phyloP scores from a whole-genome alignment of 1,140 invertebrate genomes.

The Triops longicaudatus region DNA sequence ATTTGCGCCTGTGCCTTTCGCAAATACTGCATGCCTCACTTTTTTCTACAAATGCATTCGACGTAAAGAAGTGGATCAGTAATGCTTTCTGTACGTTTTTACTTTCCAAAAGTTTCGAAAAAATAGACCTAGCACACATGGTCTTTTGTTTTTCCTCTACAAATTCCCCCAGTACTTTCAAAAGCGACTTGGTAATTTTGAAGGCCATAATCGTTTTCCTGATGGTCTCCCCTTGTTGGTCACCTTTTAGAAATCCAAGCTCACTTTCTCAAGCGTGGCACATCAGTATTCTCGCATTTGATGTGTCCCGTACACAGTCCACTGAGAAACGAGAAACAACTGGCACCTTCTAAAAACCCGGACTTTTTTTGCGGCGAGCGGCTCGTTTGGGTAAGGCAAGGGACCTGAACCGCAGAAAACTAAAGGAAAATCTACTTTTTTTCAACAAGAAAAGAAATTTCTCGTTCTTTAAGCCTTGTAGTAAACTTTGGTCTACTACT shows the following conservation, averaged over 20 bases:
- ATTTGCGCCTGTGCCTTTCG: not conserved
- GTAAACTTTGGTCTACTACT: not conserved
- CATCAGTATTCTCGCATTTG: not conserved
- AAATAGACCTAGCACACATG: not conserved
- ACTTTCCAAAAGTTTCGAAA: not conserved
- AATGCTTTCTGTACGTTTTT: too few species aligned
- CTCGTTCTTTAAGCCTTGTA: not conserved
- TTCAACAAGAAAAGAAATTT: not conserved
- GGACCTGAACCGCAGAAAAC: not conserved
- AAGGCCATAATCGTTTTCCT: not conserved
- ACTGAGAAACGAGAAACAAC: not conserved
- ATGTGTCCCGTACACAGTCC: not conserved
- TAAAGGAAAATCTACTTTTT: not conserved
- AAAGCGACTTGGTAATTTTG: not conserved
- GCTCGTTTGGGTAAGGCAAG: not conserved
- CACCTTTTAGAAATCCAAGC: not conserved
- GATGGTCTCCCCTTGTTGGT: not conserved
- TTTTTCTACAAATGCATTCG: too few species aligned
- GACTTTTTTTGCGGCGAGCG: not conserved
- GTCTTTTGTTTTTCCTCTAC: not conserved
- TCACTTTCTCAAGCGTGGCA: not conserved
- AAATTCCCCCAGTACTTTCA: not conserved
- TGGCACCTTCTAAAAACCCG: not conserved
- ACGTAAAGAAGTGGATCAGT: too few species aligned
- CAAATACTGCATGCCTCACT: not conserved